Percentiles rank a stretch among this genome's conserved stretches.
Evolutionary conservation across 1,140 invertebrate genomes (phyloP).

Genomic region (Muscidifurax raptorellus): DNA sequence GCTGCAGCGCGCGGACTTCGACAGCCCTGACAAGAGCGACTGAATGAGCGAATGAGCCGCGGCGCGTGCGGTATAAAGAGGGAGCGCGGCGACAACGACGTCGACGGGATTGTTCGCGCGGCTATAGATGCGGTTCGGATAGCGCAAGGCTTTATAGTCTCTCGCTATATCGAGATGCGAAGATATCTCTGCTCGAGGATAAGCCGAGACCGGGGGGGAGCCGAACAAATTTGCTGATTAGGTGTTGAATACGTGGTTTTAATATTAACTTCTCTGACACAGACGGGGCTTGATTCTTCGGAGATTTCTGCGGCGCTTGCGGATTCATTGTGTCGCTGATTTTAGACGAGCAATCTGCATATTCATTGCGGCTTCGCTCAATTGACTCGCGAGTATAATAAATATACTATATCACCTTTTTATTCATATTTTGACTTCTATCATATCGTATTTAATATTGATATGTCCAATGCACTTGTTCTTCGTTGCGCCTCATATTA

Average conservation of each 20-base stretch:
- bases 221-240: constrained; percentile 44
- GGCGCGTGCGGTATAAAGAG: too few species aligned
- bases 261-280: neutral
- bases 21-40: constrained; percentile 38
- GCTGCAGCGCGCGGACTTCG: constrained; percentile 7
- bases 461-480: too few species aligned
- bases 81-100: neutral
- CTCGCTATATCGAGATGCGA: neutral
- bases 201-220: neutral
- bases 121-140: constrained; percentile 26
- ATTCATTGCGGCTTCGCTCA: neutral
- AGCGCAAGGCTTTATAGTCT: neutral
- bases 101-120: neutral
- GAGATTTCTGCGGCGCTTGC: neutral
- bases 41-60: neutral
- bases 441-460: too few species aligned
- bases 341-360: neutral
- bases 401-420: neutral
- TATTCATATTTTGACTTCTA: neutral
- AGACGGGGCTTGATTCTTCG: neutral
- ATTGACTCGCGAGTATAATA: neutral
- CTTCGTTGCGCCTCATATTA: too few species aligned
- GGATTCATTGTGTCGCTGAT: neutral
- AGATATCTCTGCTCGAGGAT: neutral
- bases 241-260: constrained; percentile 4